A percentile compares a stretch with the other conserved stretches of the same genome.
Evolutionary conservation across 37 sponge, comb jelly and placozoan genomes (phyloP).

Genomic region (Dysidea cf. avara): DNA sequence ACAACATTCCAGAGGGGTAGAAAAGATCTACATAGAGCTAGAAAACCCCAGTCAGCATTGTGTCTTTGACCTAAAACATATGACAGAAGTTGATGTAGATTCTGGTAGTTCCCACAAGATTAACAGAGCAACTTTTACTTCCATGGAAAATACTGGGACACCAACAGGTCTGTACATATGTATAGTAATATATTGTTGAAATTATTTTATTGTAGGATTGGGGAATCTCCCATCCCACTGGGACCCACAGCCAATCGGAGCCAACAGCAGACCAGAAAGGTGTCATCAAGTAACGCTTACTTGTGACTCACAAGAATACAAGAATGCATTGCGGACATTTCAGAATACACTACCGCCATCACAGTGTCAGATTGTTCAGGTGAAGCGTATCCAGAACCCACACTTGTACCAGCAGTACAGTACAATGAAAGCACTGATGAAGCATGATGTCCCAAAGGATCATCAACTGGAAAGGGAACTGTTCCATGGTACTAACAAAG

Average conservation of each 20-base stretch:
- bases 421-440: conserved; percentile 6
- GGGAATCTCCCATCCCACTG: conserved; percentile 15
- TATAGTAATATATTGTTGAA: too few relatives aligned
- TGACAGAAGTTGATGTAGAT: too few relatives aligned
- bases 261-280: conserved; percentile 6
- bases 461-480: conserved; percentile 9
- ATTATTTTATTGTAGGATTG: too few relatives aligned
- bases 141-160: too few relatives aligned
- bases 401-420: conserved; percentile 24
- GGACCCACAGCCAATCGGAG: conserved; percentile 22
- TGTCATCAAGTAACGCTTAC: conserved; percentile 17
- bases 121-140: too few relatives aligned
- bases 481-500: conserved; percentile 52
- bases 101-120: too few relatives aligned
- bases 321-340: conserved; percentile 28
- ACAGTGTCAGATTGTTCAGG: background rate
- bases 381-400: conserved; percentile 50
- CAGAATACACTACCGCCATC: conserved; percentile 11
- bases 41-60: too few relatives aligned
- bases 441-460: too few relatives aligned
- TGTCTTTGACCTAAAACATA: too few relatives aligned
- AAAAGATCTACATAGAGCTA: too few relatives aligned
- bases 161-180: too few relatives aligned
- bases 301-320: conserved; percentile 16
- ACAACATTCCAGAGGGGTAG: too few relatives aligned